Conservation (phyloP, 2,888 invertebrate species). For the Eilema depressum region DNA sequence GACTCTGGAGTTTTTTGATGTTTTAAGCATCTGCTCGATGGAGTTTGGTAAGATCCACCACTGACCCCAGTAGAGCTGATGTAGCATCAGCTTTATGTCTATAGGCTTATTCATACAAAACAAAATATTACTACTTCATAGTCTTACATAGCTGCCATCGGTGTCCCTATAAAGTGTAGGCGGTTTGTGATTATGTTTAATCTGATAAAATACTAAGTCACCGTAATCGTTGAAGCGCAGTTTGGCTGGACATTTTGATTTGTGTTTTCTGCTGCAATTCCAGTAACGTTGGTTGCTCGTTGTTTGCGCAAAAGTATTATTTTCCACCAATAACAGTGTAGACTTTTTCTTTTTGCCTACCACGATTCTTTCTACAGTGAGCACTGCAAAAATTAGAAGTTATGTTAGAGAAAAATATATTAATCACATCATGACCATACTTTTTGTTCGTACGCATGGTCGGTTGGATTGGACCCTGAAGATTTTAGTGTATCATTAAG, state of each 20-base stretch:
- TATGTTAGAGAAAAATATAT: neutral
- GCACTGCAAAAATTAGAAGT: slow-evolving; percentile 23
- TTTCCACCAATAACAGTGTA: slow-evolving; percentile 30
- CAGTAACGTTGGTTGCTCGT: slow-evolving; percentile 67
- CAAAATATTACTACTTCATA: slow-evolving; percentile 19
- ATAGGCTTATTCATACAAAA: neutral
- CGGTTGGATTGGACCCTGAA: neutral
- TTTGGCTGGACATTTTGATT: slow-evolving; percentile 62
- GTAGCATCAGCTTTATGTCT: too few species aligned
- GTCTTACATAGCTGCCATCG: slow-evolving; percentile 47
- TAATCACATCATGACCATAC: neutral
- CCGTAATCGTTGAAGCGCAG: slow-evolving; percentile 62
- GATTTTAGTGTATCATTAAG: neutral
- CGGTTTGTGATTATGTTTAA: slow-evolving; percentile 65
- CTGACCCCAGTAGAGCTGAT: too few species aligned
- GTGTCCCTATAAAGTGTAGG: slow-evolving; percentile 45
- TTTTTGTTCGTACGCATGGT: neutral
- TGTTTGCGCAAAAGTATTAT: slow-evolving; percentile 64
- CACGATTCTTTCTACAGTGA: slow-evolving; percentile 36
- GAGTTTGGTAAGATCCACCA: too few species aligned
- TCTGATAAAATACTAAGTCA: slow-evolving; percentile 50
- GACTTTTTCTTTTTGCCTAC: slow-evolving; percentile 37
- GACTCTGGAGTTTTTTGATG: too few species aligned
- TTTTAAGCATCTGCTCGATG: too few species aligned
- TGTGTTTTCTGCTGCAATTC: slow-evolving; percentile 67